These are phyloP conservation scores for Chrysodeixis includens DNA, from an alignment of 2,888 invertebrate genomes.

Conservation along the genomic window DNA sequence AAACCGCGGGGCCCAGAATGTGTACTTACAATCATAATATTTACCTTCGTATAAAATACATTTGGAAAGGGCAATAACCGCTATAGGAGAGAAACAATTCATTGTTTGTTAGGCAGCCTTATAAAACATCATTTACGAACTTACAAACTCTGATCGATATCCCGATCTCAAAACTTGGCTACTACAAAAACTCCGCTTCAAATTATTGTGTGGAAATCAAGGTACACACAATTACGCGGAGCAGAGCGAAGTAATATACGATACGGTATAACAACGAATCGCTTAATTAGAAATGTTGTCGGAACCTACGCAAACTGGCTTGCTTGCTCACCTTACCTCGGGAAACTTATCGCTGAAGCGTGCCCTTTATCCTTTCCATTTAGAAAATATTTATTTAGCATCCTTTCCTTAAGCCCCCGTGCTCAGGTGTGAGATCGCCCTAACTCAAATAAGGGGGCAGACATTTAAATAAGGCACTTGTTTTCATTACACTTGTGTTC, in stretches of 20 bases:
- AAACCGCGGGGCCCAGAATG: no score
- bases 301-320: slow-evolving; percentile 77
- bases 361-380: slow-evolving; percentile 85
- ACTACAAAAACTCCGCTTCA: slow-evolving; percentile 41
- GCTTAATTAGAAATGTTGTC: slow-evolving; percentile 81
- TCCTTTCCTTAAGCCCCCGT: slow-evolving; percentile 84
- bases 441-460: slow-evolving; percentile 83
- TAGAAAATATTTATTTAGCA: slow-evolving; percentile 87
- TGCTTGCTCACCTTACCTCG: slow-evolving; percentile 76
- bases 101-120: neutral
- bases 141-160: slow-evolving; percentile 36
- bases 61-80: neutral
- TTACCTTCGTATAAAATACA: slow-evolving; percentile 11
- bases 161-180: slow-evolving; percentile 28
- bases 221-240: slow-evolving; percentile 49
- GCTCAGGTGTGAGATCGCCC: slow-evolving; percentile 84
- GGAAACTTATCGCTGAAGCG: slow-evolving; percentile 83
- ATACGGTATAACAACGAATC: slow-evolving; percentile 66
- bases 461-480: slow-evolving; percentile 84
- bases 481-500: slow-evolving; percentile 76
- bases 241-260: slow-evolving; percentile 56
- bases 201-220: slow-evolving; percentile 43
- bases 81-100: neutral
- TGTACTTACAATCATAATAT: neutral
- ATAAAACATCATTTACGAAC: slow-evolving; percentile 25